phyloP scores from a whole-genome alignment of 2,888 invertebrate genomes.

The Dichetophora obliterata region DNA sequence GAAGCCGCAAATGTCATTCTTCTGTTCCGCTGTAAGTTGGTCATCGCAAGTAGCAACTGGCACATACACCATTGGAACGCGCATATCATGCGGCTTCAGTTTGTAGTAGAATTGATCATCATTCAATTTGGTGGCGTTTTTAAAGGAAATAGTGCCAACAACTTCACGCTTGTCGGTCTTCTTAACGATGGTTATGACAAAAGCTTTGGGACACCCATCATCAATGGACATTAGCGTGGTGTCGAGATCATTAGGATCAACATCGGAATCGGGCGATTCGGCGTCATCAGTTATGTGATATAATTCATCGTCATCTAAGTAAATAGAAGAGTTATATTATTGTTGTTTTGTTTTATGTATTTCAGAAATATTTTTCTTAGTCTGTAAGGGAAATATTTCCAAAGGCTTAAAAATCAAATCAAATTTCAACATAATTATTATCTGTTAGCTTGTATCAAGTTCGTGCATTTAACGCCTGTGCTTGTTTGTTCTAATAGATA shows the following conservation, averaged over 20 bases:
- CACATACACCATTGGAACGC: slow-evolving; percentile 83
- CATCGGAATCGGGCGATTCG: slow-evolving; percentile 54
- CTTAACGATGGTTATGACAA: slow-evolving; percentile 82
- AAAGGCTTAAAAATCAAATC: too few relatives aligned
- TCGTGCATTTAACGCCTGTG: too few relatives aligned
- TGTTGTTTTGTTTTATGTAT: too few relatives aligned
- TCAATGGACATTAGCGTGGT: slow-evolving; percentile 40
- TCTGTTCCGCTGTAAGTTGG: slow-evolving; percentile 48
- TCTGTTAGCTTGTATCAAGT: too few relatives aligned
- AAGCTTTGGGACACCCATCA: slow-evolving; percentile 68
- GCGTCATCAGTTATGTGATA: slow-evolving; percentile 46
- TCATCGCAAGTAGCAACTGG: slow-evolving; percentile 76
- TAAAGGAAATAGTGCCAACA: slow-evolving; percentile 74
- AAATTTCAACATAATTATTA: too few relatives aligned
- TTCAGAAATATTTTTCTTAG: too few relatives aligned
- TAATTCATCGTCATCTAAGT: slow-evolving; percentile 52
- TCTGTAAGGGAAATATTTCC: too few relatives aligned
- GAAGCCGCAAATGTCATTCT: slow-evolving; percentile 66
- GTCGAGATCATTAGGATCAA: slow-evolving; percentile 52
- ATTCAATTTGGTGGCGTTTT: slow-evolving; percentile 70
- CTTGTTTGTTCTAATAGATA: too few relatives aligned
- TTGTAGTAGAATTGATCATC: slow-evolving; percentile 75
- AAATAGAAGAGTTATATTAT: neutral
- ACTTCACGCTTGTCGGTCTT: slow-evolving; percentile 80
- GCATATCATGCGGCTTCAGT: slow-evolving; percentile 83